phyloP scores from a whole-genome alignment of 2,888 invertebrate species.

The Penaeus monodon region DNA sequence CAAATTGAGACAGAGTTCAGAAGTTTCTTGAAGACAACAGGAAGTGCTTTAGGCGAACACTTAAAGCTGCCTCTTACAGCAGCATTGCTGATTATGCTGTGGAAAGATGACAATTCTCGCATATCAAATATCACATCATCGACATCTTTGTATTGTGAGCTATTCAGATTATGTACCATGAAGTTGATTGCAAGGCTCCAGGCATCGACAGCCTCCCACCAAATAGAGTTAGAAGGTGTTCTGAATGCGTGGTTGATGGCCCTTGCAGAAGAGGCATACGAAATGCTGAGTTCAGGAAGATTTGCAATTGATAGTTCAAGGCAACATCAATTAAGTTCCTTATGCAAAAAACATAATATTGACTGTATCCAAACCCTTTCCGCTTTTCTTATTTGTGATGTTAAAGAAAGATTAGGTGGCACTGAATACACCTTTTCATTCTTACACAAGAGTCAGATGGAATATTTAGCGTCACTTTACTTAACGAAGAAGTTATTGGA shows the following conservation, averaged over 20 bases:
- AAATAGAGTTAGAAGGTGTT: conserved; percentile 20
- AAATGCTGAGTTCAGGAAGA: conserved; percentile 28
- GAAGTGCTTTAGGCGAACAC: conserved; percentile 17
- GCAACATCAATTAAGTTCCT: background rate
- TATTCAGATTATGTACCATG: conserved; percentile 37
- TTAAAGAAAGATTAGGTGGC: conserved; percentile 22
- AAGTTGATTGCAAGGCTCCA: conserved; percentile 38
- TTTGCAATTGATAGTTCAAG: conserved; percentile 5
- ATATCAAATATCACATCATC: conserved; percentile 26
- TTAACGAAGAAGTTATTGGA: background rate
- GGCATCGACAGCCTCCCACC: background rate
- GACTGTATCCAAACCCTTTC: conserved; percentile 40
- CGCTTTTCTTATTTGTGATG: conserved; percentile 46
- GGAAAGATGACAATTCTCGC: conserved; percentile 28
- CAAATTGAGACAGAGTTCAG: conserved; percentile 33
- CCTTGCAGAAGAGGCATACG: conserved; percentile 23
- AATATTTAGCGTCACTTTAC: conserved; percentile 33
- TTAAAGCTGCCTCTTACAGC: conserved; percentile 47
- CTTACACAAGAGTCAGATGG: conserved; percentile 55
- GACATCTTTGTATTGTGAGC: conserved; percentile 33
- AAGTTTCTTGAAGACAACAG: conserved; percentile 17
- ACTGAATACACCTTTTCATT: conserved; percentile 26
- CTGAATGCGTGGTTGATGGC: conserved; percentile 25
- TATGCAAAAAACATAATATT: conserved; percentile 19
- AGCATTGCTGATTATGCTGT: conserved; percentile 38